phyloP scores from a whole-genome alignment of 2,113 vertebrate species.

The Cepphus grylle region DNA sequence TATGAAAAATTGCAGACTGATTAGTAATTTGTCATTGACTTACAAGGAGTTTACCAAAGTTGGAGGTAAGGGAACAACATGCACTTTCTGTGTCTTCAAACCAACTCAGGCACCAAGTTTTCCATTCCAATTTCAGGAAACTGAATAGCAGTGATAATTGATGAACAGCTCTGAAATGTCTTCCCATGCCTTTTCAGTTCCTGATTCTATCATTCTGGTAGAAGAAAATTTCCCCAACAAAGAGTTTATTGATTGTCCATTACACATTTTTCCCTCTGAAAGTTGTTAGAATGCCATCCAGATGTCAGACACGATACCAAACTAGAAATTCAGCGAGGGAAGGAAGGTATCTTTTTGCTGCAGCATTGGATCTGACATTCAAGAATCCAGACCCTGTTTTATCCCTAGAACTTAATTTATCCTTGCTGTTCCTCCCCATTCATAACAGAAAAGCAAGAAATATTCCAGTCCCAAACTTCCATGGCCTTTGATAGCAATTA shows the following conservation, averaged over 20 bases:
- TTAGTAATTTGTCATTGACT: conserved; percentile 5
- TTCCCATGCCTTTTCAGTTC: neutral
- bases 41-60: neutral
- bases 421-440: neutral
- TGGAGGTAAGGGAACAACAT: neutral
- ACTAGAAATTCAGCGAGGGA: neutral
- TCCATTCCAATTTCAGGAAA: neutral
- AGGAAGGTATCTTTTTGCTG: neutral
- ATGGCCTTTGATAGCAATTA: neutral
- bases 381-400: neutral
- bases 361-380: neutral
- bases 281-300: neutral
- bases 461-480: neutral
- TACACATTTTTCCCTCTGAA: neutral
- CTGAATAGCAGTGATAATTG: conserved; percentile 4
- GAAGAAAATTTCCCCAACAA: conserved; percentile 10
- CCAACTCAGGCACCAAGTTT: neutral
- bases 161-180: neutral
- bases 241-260: conserved; percentile 8
- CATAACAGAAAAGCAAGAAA: neutral
- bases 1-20: neutral
- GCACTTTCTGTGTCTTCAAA: neutral
- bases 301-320: neutral
- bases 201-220: neutral
- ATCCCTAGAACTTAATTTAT: neutral